phyloP scores from a whole-genome alignment of 2,797 vertebrate genomes.

The Clarias laeviceps region DNA sequence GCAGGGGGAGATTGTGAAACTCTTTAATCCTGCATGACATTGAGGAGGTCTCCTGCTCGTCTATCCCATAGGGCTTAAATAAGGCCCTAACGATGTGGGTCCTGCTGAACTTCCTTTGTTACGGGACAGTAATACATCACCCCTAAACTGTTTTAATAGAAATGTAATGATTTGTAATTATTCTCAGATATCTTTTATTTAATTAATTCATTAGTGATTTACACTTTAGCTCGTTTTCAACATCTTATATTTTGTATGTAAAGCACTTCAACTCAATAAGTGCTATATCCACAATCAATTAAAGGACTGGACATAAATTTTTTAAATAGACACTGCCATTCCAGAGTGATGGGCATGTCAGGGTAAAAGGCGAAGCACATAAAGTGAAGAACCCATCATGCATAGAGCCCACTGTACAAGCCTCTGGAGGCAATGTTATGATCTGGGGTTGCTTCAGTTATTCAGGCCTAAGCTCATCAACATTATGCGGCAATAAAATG shows the following conservation, averaged over 20 bases:
- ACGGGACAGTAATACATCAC: background rate
- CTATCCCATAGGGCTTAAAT: background rate
- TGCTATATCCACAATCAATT: background rate
- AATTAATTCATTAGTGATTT: background rate
- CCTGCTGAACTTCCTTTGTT: slow-evolving; percentile 13
- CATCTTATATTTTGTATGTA: background rate
- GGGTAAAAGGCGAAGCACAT: too few species aligned
- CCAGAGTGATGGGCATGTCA: too few species aligned
- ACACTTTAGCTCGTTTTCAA: background rate
- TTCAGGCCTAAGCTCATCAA: too few species aligned
- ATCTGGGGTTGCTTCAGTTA: too few species aligned
- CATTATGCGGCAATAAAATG: too few species aligned
- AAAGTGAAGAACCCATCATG: too few species aligned
- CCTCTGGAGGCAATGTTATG: too few species aligned
- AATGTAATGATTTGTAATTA: background rate
- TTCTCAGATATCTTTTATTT: background rate
- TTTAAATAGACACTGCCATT: background rate
- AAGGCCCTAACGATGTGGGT: slow-evolving; percentile 22
- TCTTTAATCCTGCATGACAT: slow-evolving; percentile 68
- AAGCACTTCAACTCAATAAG: background rate
- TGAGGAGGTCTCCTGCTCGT: slow-evolving; percentile 52
- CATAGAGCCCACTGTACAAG: too few species aligned
- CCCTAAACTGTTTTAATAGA: background rate
- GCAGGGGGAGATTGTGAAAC: slow-evolving; percentile 48
- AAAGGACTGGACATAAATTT: background rate